Evolutionary conservation across 2,113 vertebrate genomes (phyloP).

Genomic region (Zosterops japonicus): DNA sequence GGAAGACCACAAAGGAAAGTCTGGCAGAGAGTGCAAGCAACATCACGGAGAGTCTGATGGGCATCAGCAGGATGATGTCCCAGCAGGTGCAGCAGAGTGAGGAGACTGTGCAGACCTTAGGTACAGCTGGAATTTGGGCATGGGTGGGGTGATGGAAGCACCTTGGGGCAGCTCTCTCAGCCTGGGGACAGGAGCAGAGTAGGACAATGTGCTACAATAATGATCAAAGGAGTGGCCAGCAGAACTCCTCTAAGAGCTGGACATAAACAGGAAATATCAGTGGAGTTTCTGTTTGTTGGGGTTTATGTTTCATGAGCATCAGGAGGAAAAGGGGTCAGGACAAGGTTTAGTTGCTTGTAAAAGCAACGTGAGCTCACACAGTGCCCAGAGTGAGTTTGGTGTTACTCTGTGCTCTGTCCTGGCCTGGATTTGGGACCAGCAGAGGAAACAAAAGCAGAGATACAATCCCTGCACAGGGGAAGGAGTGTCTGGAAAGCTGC

Average conservation of each 20-base stretch:
- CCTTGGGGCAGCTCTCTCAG: neutral
- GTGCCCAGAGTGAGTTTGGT: neutral
- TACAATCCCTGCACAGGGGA: neutral
- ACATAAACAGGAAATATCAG: neutral
- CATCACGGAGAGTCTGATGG: slow-evolving; percentile 95
- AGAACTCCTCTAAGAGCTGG: neutral
- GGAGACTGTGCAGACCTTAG: slow-evolving; percentile 87
- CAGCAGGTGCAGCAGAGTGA: slow-evolving; percentile 94
- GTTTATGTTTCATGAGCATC: neutral
- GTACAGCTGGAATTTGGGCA: slow-evolving; percentile 59
- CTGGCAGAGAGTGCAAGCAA: slow-evolving; percentile 86
- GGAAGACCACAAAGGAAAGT: slow-evolving; percentile 88
- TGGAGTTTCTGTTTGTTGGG: neutral
- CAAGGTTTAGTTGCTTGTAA: neutral
- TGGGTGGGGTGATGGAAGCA: neutral
- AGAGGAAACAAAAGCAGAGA: neutral
- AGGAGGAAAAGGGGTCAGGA: neutral
- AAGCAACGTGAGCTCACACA: neutral
- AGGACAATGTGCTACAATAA: accelerated
- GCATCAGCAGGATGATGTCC: slow-evolving; percentile 96
- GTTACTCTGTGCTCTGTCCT: neutral
- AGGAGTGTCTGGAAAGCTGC: neutral
- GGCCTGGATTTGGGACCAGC: neutral
- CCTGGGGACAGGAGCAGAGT: neutral
- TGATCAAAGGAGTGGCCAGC: neutral